Percentiles rank a stretch among this genome's conserved stretches.
Conservation (phyloP, 1,140 invertebrate genomes). For the Drosophila orosa region DNA sequence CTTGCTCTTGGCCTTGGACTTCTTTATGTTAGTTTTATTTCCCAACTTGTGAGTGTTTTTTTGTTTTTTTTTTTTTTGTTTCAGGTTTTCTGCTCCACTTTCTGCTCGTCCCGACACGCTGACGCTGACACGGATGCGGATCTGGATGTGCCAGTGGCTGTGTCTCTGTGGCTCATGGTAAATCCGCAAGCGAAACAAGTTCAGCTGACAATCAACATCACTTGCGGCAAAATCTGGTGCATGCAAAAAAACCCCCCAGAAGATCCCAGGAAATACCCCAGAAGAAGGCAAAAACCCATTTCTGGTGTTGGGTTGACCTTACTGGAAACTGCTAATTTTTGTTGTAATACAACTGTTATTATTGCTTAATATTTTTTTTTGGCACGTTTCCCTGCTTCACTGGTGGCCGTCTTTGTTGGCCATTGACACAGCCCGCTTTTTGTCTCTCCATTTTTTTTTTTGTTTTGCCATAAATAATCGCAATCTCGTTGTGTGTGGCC, state of each 20-base stretch:
- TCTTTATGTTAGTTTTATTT: constrained; percentile 22
- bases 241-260: constrained; percentile 50
- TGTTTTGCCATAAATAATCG: constrained; percentile 68
- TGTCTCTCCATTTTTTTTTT: constrained; percentile 49
- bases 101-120: constrained; percentile 55
- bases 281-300: constrained; percentile 23
- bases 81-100: constrained; percentile 77
- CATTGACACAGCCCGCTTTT: constrained; percentile 72
- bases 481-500: constrained; percentile 46
- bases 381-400: constrained; percentile 50
- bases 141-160: constrained; percentile 27
- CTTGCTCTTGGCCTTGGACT: constrained; percentile 6
- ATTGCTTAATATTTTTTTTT: constrained; percentile 41
- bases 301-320: constrained; percentile 45
- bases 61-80: no score
- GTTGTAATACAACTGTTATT: constrained; percentile 43
- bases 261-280: constrained; percentile 20
- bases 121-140: constrained; percentile 70
- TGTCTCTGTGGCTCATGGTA: constrained; percentile 49
- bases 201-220: constrained; percentile 76
- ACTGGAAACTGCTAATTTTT: constrained; percentile 35
- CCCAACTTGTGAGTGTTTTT: constrained; percentile 17
- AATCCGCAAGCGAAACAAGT: constrained; percentile 74
- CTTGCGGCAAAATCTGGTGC: constrained; percentile 39
- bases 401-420: constrained; percentile 62